Percentiles rank a stretch among this genome's conserved stretches.
Evolutionary conservation across 1,140 invertebrate species (phyloP).

Genomic region (Drosophila pseudoobscura): DNA sequence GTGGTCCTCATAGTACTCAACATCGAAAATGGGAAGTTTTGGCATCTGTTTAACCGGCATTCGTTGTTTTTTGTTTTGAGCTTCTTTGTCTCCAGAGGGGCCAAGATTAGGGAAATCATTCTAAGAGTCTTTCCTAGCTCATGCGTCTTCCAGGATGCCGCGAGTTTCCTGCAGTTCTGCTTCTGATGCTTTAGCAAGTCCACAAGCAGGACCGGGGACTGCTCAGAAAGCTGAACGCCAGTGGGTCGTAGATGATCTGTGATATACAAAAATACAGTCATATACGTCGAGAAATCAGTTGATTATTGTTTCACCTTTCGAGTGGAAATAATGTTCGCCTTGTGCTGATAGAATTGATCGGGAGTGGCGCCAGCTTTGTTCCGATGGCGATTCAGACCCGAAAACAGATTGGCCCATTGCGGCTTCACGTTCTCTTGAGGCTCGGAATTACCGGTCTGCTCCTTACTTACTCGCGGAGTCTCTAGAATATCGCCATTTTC

Average conservation of each 20-base stretch:
- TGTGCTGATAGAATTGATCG: conserved; percentile 47
- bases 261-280: neutral
- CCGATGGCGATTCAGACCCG: conserved; percentile 40
- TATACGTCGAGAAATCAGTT: neutral
- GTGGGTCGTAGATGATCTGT: conserved; percentile 42
- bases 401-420: conserved; percentile 31
- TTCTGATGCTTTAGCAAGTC: conserved; percentile 43
- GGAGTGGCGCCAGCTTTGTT: conserved; percentile 4
- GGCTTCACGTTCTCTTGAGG: conserved; percentile 11
- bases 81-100: conserved; percentile 46
- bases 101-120: conserved; percentile 91
- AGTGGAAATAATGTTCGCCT: conserved; percentile 44
- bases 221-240: conserved; percentile 11
- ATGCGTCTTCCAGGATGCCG: conserved; percentile 62
- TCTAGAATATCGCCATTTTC: conserved; percentile 23
- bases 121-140: conserved; percentile 90
- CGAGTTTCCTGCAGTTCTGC: conserved; percentile 86
- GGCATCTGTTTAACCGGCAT: neutral
- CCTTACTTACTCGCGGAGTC: conserved; percentile 17
- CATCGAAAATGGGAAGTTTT: conserved; percentile 26
- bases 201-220: conserved; percentile 34
- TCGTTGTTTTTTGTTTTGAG: conserved; percentile 25
- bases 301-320: conserved; percentile 27
- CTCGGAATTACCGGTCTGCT: neutral
- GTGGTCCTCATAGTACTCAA: conserved; percentile 7